Evolutionary conservation across 2,797 vertebrate genomes (phyloP), one percentile per base, ranked within the genome.

Genomic region (Catamblyrhynchus diadema): DNA sequence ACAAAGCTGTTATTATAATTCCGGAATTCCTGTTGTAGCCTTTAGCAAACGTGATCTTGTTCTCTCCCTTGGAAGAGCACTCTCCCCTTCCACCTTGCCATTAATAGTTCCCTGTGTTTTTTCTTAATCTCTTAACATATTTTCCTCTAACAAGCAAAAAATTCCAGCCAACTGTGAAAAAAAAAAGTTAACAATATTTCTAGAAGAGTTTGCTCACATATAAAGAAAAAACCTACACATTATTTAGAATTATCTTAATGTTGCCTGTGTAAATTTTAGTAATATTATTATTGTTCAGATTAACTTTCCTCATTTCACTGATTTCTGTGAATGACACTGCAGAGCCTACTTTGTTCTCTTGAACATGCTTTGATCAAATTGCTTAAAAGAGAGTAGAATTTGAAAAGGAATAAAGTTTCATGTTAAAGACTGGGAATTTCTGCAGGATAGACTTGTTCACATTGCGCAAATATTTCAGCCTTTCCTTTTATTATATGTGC

Each of bases 1-100:
- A 87, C 74, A 85, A 85, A 86, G 30, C 21, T 78, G 60, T 86
- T 88, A 48, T 51, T 80, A 50, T 35, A 78, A 89, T 82, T 78
- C 47, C 22, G 45, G 65, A 89, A 85, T 87, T 93, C 54, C 35
- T 87, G 27, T 72, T 71, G 23, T 74, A 65, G 53, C 57, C 21
- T 81, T 95, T 83, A 81, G 39, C 16, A 74, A 80, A 67, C 67
- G 69, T 17, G 21, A 61, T 74, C 69, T 64, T 85, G 18, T 77
- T 91, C 20, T 59, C 10, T 87, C 19, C 33, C 45, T 81, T 0
- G 0, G 53, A 88, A 81, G 54, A 67, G 21, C 17, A 48, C 1
- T 10, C 11, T 48, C 3, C 8, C 5, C 12, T 47, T 84, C 42
- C 2, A 3, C 25, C 22, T 37, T 90, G 65, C 42, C 32, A 47